Base-by-base conservation (phyloP, 2,888 invertebrate species). In the Omphaloscelis lunosa region DNA sequence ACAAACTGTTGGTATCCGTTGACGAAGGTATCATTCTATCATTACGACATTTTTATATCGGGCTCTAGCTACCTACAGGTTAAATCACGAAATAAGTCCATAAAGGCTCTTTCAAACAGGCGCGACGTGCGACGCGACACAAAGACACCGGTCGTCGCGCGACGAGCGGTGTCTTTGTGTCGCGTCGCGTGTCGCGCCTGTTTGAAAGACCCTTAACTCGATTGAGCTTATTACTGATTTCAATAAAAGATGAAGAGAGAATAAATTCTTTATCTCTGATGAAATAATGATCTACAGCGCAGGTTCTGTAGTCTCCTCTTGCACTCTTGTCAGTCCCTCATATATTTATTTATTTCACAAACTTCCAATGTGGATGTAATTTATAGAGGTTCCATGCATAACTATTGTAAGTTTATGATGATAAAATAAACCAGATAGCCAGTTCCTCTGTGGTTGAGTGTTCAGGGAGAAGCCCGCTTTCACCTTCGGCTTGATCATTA, bases 1-100 rank as follows among this genome's bases (percentile, higher is more conserved):
- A 76, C 63, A 65, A 75, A 66, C 61, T 80, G 20, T 15, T 53
- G 23, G 59, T 72, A 61, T 62, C 45, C 15, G 51, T 27, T 59
- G 56, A 29, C 53, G 56, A 34, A 53, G 34, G 39, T 56, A 34
- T 15, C 23, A 56, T 63, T n/a, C 8, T 70, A 67, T 27, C n/a
- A 3, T 56, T 66, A 62, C 17, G 27, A 20, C 0, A 12, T 53
- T 69, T 51, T 34, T 34, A 34, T 34, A 34, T 34, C 4, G 34
- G 34, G 34, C 34, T 34, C 34, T 34, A 34, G 34, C 34, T 34
- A 34, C 34, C 4, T 34, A 34, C 34, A 34, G 34, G 34, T 34
- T n/a, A n/a, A n/a, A n/a, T 34, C 4, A 34, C 34, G 34, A 45
- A 48, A 66, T 3, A 45, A 23, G 9, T 41, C 12, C 12, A 15